Base-by-base conservation (phyloP, 2,888 invertebrate species). In the Notodonta ziczac region DNA sequence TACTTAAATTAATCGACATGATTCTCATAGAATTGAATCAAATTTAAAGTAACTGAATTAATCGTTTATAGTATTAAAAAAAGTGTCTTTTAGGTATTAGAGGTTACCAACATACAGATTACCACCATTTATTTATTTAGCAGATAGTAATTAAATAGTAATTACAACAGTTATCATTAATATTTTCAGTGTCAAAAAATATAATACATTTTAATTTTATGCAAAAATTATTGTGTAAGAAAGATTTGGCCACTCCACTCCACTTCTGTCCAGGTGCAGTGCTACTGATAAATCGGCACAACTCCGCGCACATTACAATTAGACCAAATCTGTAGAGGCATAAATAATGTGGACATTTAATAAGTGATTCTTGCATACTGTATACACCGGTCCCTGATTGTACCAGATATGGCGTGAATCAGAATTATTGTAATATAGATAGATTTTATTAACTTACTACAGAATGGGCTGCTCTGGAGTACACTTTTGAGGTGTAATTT, bases 301-400 rank as follows among this genome's bases (percentile, higher is more conserved):
- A 82, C 78, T 82, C 83, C 62, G 81, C 79, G 85, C 85, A 86
- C 85, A 88, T 87, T 86, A 88, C 87, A 88, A 88, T 88, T 88
- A 87, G 86, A 87, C 86, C 83, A 82, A 86, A 88, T 86, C 87
- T 83, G 82, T 81, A 75, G 65, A 66, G 74, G 80, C 83, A 87
- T 87, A 85, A 87, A 88, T 83, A 81, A 85, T 69, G 75, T 69
- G 65, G 86, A 87, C 86, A 73, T 84, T 82, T 85, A 82, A 83
- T 82, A 82, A 84, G 83, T 81, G 84, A 84, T 83, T 69, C 73
- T 59, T 70, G 74, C 76, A 72, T 76, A 75, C 76, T 63, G 71
- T 71, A 70, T 76, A 72, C 56, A 64, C 66, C 69, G 52, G 70
- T 70, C 53, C 74, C 60, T 63, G 76, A 75, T 76, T 73, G 66